These are phyloP conservation scores for Pandemis heparana DNA, from an alignment of 2,888 invertebrate species.

Conservation along the genomic window DNA sequence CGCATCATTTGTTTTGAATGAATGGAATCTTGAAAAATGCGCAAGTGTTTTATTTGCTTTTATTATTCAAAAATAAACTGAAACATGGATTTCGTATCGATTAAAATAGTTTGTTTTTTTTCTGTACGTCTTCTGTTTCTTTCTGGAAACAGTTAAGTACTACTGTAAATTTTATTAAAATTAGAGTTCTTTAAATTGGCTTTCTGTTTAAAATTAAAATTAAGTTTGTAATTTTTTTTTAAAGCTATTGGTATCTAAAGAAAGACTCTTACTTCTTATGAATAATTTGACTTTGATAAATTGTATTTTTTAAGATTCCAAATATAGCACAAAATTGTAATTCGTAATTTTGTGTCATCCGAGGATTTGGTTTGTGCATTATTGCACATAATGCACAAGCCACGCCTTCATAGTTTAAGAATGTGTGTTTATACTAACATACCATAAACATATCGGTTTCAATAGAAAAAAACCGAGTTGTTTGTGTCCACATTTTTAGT, in stretches of 20 bases:
- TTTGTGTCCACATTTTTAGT: slow-evolving; percentile 41
- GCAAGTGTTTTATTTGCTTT: background rate
- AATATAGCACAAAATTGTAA: slow-evolving; percentile 48
- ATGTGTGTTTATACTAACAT: slow-evolving; percentile 75
- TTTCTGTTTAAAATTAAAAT: too few relatives aligned
- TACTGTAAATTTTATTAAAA: too few relatives aligned
- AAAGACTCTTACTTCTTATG: too few relatives aligned
- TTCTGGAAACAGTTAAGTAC: too few relatives aligned
- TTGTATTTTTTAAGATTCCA: slow-evolving; percentile 49
- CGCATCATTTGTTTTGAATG: slow-evolving; percentile 44
- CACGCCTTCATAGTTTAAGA: slow-evolving; percentile 58
- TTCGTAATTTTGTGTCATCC: slow-evolving; percentile 46
- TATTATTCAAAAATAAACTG: background rate
- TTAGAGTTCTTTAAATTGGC: too few relatives aligned
- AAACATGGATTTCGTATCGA: background rate
- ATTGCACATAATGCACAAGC: slow-evolving; percentile 50
- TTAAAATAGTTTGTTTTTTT: background rate
- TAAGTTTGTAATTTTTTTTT: too few relatives aligned
- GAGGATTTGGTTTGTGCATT: slow-evolving; percentile 16
- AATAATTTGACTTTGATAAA: background rate
- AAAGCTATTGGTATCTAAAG: too few relatives aligned
- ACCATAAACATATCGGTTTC: slow-evolving; percentile 46
- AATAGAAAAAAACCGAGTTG: slow-evolving; percentile 45
- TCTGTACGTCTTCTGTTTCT: too few relatives aligned
- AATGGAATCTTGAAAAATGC: slow-evolving; percentile 48